A percentile compares a stretch with the other conserved stretches of the same genome.
phyloP scores from a whole-genome alignment of 2,113 vertebrate species.

The Zootoca vivipara region DNA sequence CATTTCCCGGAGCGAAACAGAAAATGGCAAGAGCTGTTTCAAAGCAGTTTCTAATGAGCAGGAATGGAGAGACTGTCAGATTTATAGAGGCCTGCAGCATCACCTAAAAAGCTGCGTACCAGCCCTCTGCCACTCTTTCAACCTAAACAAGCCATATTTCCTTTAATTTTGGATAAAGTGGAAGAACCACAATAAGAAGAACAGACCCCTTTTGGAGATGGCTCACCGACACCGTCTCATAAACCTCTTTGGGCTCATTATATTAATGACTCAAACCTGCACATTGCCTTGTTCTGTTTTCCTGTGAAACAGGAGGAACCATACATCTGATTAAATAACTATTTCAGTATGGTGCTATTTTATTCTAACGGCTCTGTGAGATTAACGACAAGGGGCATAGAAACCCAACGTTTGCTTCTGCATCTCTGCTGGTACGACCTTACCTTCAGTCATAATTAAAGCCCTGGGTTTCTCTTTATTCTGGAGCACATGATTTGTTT shows the following conservation, averaged over 20 bases:
- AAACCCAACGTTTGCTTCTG: slow-evolving; percentile 15
- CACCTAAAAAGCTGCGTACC: neutral
- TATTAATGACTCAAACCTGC: neutral
- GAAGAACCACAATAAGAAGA: neutral
- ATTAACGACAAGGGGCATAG: slow-evolving; percentile 7
- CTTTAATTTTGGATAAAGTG: neutral
- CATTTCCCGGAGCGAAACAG: neutral
- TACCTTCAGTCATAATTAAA: slow-evolving; percentile 47
- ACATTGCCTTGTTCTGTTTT: neutral
- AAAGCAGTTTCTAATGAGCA: slow-evolving; percentile 16
- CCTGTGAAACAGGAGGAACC: neutral
- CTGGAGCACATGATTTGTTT: neutral
- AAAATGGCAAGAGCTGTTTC: slow-evolving; percentile 1
- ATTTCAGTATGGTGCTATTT: neutral
- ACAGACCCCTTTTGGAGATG: neutral
- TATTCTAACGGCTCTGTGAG: neutral
- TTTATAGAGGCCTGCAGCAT: neutral
- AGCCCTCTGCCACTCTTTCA: neutral
- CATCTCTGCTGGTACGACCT: slow-evolving; percentile 15
- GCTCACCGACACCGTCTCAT: neutral
- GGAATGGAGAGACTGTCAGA: neutral
- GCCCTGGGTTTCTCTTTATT: slow-evolving; percentile 18
- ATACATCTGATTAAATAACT: neutral
- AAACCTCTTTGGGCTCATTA: neutral
- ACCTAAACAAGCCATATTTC: neutral